Conservation (phyloP, 2,113 vertebrate species). For the Alethe diademata region DNA sequence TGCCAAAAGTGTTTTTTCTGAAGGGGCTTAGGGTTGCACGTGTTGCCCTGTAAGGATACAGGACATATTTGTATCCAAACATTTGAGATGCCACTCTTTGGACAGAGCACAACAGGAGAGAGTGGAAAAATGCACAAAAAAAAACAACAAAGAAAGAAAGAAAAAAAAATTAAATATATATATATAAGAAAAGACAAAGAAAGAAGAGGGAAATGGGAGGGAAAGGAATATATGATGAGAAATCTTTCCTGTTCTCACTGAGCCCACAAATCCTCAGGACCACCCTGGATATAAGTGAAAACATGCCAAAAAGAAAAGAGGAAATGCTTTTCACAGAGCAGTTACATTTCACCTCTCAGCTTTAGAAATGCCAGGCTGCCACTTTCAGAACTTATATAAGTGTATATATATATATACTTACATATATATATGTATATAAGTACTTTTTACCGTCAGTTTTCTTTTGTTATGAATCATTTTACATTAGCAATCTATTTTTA, state of each 20-base stretch:
- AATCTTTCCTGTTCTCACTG: neutral
- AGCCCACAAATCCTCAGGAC: slow-evolving; percentile 33
- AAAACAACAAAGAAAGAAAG: neutral
- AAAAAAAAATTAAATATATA: neutral
- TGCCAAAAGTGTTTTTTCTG: fast-evolving
- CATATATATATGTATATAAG: neutral
- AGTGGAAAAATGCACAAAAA: neutral
- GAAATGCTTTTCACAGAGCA: slow-evolving; percentile 35
- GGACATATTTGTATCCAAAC: neutral
- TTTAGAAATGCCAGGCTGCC: slow-evolving; percentile 35
- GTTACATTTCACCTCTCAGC: neutral
- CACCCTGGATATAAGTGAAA: slow-evolving; percentile 54
- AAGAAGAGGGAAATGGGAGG: neutral
- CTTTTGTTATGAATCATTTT: neutral
- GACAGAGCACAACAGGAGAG: neutral
- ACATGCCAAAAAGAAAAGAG: slow-evolving; percentile 19
- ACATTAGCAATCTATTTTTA: neutral
- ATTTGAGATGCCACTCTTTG: neutral
- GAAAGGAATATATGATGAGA: slow-evolving; percentile 1
- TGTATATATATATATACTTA: too few species aligned
- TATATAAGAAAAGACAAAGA: neutral
- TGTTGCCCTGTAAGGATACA: neutral
- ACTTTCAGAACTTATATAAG: neutral
- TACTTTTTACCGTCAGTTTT: neutral
- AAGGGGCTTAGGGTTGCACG: fast-evolving